phyloP scores from a whole-genome alignment of 2,888 invertebrate species.

The Sclerodermus sp. region DNA sequence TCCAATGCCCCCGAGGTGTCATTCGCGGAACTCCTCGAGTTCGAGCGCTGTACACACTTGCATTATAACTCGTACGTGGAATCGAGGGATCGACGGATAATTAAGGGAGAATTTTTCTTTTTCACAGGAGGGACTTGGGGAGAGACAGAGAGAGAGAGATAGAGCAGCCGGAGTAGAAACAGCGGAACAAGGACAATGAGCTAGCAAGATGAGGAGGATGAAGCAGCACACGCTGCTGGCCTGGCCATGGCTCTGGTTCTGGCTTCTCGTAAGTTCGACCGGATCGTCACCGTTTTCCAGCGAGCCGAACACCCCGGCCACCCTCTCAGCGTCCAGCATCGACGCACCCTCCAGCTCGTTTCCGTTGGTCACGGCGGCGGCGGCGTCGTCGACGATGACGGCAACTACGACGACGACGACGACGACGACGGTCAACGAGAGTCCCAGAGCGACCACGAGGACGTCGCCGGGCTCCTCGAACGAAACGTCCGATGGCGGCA shows the following conservation, averaged over 20 bases:
- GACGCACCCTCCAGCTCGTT: no score
- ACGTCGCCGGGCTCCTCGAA: constrained; percentile 3
- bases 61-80: no score
- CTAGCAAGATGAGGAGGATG: constrained; percentile 54
- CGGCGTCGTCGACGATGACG: constrained; percentile 18
- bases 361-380: constrained; percentile 1
- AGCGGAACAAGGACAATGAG: constrained; percentile 43
- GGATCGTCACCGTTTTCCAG: constrained; percentile 39
- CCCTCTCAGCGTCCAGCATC: neutral
- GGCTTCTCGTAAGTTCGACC: constrained; percentile 48
- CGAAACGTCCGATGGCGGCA: neutral
- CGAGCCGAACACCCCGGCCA: constrained; percentile 23
- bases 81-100: neutral
- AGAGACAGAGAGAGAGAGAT: neutral
- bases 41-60: no score
- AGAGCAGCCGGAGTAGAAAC: constrained; percentile 3
- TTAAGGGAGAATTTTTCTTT: neutral
- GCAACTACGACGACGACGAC: constrained; percentile 15
- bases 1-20: no score
- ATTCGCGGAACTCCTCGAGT: no score
- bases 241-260: constrained; percentile 54
- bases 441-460: constrained; percentile 1
- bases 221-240: constrained; percentile 50
- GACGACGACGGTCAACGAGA: constrained; percentile 7
- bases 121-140: neutral